Conservation (phyloP, 2,113 vertebrate genomes). For the Pogonocichla stellata region DNA sequence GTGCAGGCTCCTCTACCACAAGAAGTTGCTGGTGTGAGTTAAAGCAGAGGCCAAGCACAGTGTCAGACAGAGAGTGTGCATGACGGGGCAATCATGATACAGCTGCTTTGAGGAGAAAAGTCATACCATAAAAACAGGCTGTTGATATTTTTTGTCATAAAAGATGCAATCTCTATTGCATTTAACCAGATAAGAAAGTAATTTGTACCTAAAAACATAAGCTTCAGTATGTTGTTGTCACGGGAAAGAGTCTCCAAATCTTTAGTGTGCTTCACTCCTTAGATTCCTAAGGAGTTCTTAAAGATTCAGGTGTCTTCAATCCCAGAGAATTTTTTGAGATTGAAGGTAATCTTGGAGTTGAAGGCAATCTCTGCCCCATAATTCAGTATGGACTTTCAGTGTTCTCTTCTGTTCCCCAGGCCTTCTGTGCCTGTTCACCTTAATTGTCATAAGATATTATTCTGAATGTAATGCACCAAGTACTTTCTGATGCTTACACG, state of each 20-base stretch:
- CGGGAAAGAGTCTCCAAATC: not conserved
- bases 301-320: not conserved
- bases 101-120: not conserved
- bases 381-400: not conserved
- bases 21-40: not conserved
- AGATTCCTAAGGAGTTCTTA: not conserved
- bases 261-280: not conserved
- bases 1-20: not conserved
- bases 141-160: not conserved
- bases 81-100: not conserved
- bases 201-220: not conserved
- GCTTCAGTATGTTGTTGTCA: not conserved
- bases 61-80: not conserved
- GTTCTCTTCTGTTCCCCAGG: not conserved
- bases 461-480: slow-evolving; percentile 52
- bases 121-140: not conserved
- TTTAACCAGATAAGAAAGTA: not conserved
- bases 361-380: not conserved
- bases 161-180: not conserved
- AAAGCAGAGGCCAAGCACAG: not conserved
- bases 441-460: slow-evolving; percentile 11
- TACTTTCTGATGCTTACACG: slow-evolving; percentile 37
- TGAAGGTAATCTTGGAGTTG: not conserved
- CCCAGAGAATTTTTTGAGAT: not conserved
- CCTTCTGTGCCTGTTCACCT: not conserved